A percentile compares a stretch with the other conserved stretches of the same genome.
Evolutionary conservation across 2,113 vertebrate species (phyloP).

Genomic region (Hiodon tergisus): DNA sequence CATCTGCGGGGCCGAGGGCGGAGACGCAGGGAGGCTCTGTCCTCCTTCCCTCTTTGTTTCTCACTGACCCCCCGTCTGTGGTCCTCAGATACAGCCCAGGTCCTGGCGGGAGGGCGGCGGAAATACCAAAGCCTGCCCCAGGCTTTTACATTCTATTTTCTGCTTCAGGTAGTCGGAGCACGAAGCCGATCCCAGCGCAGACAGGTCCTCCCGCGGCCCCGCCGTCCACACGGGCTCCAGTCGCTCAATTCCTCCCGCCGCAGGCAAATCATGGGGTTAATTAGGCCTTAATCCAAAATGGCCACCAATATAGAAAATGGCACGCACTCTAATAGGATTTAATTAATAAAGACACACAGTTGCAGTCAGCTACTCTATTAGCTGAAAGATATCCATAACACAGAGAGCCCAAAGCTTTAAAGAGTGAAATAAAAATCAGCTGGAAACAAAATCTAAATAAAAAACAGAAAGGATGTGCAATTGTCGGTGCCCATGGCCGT

Average conservation of each 20-base stretch:
- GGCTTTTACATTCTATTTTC: constrained; percentile 60
- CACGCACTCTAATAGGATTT: constrained; percentile 47
- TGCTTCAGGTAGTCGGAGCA: constrained; percentile 58
- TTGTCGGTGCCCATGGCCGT: constrained; percentile 43
- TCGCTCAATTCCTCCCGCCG: constrained; percentile 41
- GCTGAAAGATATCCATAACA: constrained; percentile 10
- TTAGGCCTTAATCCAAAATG: constrained; percentile 48
- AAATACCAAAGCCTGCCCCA: constrained; percentile 72
- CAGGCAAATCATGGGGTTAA: constrained; percentile 48
- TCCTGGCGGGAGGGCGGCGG: constrained; percentile 52
- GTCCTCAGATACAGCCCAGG: constrained; percentile 65
- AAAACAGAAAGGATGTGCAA: constrained; percentile 35
- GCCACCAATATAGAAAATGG: constrained; percentile 43
- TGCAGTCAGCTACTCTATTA: constrained; percentile 28
- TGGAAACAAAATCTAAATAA: constrained; percentile 33
- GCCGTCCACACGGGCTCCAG: constrained; percentile 29
- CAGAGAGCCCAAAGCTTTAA: constrained; percentile 24
- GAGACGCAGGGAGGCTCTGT: constrained; percentile 1
- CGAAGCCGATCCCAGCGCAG: constrained; percentile 36
- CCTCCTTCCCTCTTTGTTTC: constrained; percentile 42
- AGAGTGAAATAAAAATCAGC: constrained; percentile 27
- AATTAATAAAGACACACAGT: constrained; percentile 44
- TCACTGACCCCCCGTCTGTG: constrained; percentile 63
- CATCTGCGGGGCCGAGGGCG: not conserved
- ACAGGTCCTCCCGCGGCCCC: constrained; percentile 29